Percentiles rank a stretch among this genome's conserved stretches.
Evolutionary conservation across 2,797 vertebrate species (phyloP).

Genomic region (Saxicola maurus): DNA sequence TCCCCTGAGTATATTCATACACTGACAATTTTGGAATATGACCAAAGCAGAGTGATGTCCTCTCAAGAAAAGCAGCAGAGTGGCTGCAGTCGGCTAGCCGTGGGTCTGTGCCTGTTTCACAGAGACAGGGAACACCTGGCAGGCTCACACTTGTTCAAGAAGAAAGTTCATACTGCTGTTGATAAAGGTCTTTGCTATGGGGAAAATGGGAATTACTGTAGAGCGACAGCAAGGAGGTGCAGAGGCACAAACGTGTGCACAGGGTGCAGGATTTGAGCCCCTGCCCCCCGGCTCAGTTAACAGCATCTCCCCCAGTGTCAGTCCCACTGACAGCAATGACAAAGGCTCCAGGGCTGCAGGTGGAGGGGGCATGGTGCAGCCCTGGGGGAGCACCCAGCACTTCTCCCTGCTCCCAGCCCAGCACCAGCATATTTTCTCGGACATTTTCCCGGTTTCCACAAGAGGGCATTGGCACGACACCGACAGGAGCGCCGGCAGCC

Average conservation of each 20-base stretch:
- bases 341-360: background rate
- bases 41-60: rapidly evolving
- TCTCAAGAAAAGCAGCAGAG: background rate
- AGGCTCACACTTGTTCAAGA: background rate
- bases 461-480: conserved; percentile 57
- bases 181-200: background rate
- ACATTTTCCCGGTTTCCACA: conserved; percentile 38
- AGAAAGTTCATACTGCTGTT: background rate
- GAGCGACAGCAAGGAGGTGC: background rate
- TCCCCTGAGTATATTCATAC: rapidly evolving
- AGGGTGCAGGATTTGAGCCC: background rate
- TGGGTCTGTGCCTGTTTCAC: background rate
- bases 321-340: background rate
- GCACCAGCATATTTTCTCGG: background rate
- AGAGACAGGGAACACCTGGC: rapidly evolving
- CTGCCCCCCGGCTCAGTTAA: background rate
- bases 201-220: background rate
- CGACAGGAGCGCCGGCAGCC: background rate
- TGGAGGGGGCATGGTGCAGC: background rate
- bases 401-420: background rate
- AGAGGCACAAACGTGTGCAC: background rate
- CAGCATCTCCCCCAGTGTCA: background rate
- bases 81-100: rapidly evolving
- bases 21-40: background rate
- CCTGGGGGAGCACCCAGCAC: background rate